These are phyloP conservation scores for Hydrotaea cyrtoneurina DNA, from an alignment of 2,888 invertebrate genomes.

Conservation along the genomic window DNA sequence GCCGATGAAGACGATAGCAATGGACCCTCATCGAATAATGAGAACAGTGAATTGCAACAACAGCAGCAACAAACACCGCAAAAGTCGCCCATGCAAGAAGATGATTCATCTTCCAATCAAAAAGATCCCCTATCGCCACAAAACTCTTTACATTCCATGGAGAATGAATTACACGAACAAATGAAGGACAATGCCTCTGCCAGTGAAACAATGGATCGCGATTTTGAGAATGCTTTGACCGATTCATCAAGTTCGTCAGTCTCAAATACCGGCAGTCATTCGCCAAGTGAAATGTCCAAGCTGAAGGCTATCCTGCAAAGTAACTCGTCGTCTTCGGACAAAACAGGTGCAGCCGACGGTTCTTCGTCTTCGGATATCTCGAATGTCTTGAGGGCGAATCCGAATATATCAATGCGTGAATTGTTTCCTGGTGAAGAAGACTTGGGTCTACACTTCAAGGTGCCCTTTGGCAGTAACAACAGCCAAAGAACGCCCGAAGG, in stretches of 20 bases:
- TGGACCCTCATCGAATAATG: conserved; percentile 62
- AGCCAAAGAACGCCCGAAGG: conserved; percentile 87
- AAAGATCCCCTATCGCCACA: conserved; percentile 18
- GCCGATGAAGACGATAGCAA: conserved; percentile 77
- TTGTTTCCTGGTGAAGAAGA: conserved; percentile 92
- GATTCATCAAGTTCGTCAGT: conserved; percentile 59
- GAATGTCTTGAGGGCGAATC: conserved; percentile 82
- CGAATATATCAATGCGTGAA: conserved; percentile 91
- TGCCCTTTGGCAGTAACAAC: conserved; percentile 85
- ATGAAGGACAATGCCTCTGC: background rate
- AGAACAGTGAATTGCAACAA: conserved; percentile 43
- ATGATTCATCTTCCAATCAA: conserved; percentile 27
- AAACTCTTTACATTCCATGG: background rate
- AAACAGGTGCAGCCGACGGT: conserved; percentile 45
- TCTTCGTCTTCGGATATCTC: conserved; percentile 76
- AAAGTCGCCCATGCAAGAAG: conserved; percentile 46
- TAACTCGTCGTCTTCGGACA: conserved; percentile 44
- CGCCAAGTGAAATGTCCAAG: conserved; percentile 77
- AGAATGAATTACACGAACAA: background rate
- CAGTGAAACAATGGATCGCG: conserved; percentile 40
- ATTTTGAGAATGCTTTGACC: conserved; percentile 56
- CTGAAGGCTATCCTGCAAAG: conserved; percentile 79
- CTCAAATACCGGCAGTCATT: conserved; percentile 47
- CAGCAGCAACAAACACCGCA: conserved; percentile 70
- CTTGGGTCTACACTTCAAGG: conserved; percentile 86